phyloP scores from a whole-genome alignment of 1,140 invertebrate species.

The Vollenhovia emeryi region DNA sequence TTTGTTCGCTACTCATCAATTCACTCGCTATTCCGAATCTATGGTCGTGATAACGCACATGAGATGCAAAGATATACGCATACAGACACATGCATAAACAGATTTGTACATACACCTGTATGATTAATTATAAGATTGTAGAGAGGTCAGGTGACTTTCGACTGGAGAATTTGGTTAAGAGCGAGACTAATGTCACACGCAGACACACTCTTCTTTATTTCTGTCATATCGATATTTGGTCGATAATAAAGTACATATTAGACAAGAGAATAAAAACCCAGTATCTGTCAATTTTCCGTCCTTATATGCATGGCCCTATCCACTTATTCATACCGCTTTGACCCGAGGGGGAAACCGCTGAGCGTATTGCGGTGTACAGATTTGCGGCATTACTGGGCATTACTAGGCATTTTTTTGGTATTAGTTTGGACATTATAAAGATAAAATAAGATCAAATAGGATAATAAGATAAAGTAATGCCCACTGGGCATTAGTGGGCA shows the following conservation, averaged over 20 bases:
- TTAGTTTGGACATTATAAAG: no score
- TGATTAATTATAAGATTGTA: conserved; percentile 47
- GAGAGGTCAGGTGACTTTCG: not conserved
- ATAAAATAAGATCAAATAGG: no score
- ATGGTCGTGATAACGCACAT: conserved; percentile 42
- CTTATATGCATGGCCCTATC: not conserved
- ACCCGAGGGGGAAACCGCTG: no score
- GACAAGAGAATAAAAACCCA: conserved; percentile 7
- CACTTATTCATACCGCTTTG: not conserved
- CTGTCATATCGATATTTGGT: conserved; percentile 73
- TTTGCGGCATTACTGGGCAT: no score
- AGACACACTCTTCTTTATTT: conserved; percentile 71
- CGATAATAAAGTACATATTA: conserved; percentile 77
- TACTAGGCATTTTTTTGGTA: no score
- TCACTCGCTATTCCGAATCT: conserved; percentile 37
- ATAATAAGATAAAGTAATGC: no score
- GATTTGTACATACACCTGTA: conserved; percentile 38
- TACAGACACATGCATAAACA: conserved; percentile 44
- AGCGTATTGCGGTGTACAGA: no score
- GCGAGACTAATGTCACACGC: not conserved
- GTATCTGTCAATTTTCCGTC: not conserved
- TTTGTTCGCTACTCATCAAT: conserved; percentile 42
- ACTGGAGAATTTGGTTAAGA: conserved; percentile 4
- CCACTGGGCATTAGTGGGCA: no score
- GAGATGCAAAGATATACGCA: conserved; percentile 10